Evolutionary conservation across 2,797 vertebrate species (phyloP), one percentile per base, ranked within the genome.

Genomic region (Propithecus perrieri): DNA sequence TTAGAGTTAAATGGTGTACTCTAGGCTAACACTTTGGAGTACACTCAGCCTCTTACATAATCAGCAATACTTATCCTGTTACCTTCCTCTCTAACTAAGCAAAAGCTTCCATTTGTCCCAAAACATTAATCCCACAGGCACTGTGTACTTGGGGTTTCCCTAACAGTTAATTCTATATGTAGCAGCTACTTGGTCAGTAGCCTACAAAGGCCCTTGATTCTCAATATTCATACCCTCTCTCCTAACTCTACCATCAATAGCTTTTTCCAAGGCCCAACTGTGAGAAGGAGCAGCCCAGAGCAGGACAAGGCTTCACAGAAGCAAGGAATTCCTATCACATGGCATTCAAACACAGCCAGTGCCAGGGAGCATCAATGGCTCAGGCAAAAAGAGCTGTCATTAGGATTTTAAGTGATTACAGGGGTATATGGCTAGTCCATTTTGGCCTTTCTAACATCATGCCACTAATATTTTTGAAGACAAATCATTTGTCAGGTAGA

Each of bases 31-130:
- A 87, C 53, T 74, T 50, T 69, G 55, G 28, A 81, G 33, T 69
- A 13, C 26, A 41, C 38, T 76, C 43, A 30, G 43, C 43, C 17
- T 85, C 59, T 91, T 65, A 91, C 17, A 89, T 26, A 71, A 83
- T 67, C 71, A 41, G 46, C 38, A 75, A 46, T 89, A 92, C 20
- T 43, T 41, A 65, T 1, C 65, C 18, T n/a, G 48, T 61, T 48
- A 78, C 7, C 59, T 95, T 75, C 41, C 53, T 85, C 74, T 85
- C 86, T 84, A 80, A 91, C 89, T 81, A 72, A 86, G 86, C 83
- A 50, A 91, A 92, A 96, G 71, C 90, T 63, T 87, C 20, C 75
- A 61, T 71, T 50, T 80, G 20, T 92, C 59, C 69, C 79, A 30
- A 74, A 96, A 86, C 22, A 79, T 85, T 65, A 92, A 84, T 30